Evolutionary conservation across 2,888 invertebrate genomes (phyloP).

Genomic region (Thymelicus acteon): DNA sequence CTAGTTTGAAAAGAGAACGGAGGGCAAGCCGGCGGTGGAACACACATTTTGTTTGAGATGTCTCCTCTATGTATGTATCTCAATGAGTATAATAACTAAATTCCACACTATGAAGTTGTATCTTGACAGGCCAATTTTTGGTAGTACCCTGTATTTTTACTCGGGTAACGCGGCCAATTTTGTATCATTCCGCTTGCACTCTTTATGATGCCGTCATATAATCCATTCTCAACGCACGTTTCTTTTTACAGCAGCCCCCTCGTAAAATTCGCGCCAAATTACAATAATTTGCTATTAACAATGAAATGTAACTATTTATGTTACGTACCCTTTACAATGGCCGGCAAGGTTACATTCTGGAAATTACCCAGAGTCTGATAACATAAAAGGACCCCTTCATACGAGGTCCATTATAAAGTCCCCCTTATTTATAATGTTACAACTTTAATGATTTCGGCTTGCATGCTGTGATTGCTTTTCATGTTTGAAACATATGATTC

Average conservation of each 20-base stretch:
- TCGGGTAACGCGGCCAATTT: background rate
- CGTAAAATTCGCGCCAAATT: slow-evolving; percentile 66
- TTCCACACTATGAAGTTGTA: too few relatives aligned
- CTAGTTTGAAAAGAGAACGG: too few relatives aligned
- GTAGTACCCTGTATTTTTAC: too few relatives aligned
- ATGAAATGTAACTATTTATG: slow-evolving; percentile 73
- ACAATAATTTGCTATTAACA: slow-evolving; percentile 73
- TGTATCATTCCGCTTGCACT: background rate
- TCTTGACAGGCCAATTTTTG: too few relatives aligned
- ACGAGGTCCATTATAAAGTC: slow-evolving; percentile 75
- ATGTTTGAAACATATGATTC: background rate
- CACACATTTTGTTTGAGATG: too few relatives aligned
- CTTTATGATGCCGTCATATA: slow-evolving; percentile 15
- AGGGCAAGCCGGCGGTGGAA: too few relatives aligned
- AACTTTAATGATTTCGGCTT: slow-evolving; percentile 73
- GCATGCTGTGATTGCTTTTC: slow-evolving; percentile 42
- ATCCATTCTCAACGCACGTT: slow-evolving; percentile 30
- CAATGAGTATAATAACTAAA: too few relatives aligned
- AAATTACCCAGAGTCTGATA: slow-evolving; percentile 67
- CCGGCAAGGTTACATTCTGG: slow-evolving; percentile 64
- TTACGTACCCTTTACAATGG: slow-evolving; percentile 48
- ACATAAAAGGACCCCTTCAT: slow-evolving; percentile 71
- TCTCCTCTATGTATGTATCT: too few relatives aligned
- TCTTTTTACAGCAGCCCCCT: slow-evolving; percentile 47
- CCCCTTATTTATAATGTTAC: slow-evolving; percentile 78